Base-by-base conservation (phyloP, 2,113 vertebrate genomes). In the Pollachius pollachius region DNA sequence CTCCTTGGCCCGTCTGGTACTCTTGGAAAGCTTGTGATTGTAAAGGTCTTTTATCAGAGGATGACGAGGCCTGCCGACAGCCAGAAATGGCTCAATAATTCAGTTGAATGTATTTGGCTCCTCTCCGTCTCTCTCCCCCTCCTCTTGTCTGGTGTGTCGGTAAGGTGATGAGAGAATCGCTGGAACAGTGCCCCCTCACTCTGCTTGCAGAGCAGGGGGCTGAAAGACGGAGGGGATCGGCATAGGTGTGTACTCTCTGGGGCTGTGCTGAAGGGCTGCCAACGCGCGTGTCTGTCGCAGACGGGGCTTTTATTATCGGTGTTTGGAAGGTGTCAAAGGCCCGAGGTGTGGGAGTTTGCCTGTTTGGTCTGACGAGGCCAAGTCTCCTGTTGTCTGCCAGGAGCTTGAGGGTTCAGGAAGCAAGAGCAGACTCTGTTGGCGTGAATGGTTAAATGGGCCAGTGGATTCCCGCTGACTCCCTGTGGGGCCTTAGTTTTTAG, bases 301-400 rank as follows among this genome's bases (percentile, higher is more conserved):
- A 88, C 89, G 89, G 79, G 76, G 41, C 41, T 8, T 79, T 74
- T 82, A 72, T 79, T 72, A 80, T 88, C 81, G 83, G 89, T 88
- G 74, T 81, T 89, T 86, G 89, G 89, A 76, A 59, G 63, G 75
- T 87, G 89, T 92, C 90, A 89, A 86, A 84, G 83, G 80, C 78
- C 80, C 75, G 75, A 80, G 80, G 84, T 84, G 66, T 70, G 68
- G 74, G 61, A 62, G 27, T 16, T 5, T 16, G 15, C 54, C 85
- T 79, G 85, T 67, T 75, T 81, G 69, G 71, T 62, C 72, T 73
- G 68, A 69, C 73, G 67, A 66, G 74, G 75, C 52, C 18, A 11
- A 74, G 69, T 79, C 70, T 78, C 67, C 65, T 75, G 64, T 83
- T 64, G 64, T 84, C 75, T 75, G 70, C 63, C 78, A 78, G 73